phyloP scores from a whole-genome alignment of 2,113 vertebrate genomes.

The Balaenoptera acutorostrata region DNA sequence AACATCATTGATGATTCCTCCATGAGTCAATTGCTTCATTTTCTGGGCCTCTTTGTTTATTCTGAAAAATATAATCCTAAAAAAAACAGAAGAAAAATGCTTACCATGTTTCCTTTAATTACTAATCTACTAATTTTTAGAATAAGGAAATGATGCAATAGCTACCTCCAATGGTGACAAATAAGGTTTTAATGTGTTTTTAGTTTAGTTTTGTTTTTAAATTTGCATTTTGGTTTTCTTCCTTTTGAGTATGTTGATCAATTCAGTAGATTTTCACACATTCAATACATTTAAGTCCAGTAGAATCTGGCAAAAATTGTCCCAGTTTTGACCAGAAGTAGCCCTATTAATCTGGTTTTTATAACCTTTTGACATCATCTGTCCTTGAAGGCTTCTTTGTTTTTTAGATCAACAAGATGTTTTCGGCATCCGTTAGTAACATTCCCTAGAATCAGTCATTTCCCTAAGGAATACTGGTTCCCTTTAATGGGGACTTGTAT shows the following conservation, averaged over 20 bases:
- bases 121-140: not conserved
- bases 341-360: not conserved
- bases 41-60: not conserved
- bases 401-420: not conserved
- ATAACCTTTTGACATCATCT: not conserved
- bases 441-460: not conserved
- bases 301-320: not conserved
- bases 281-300: not conserved
- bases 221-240: not conserved
- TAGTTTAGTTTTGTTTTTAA: not conserved
- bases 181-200: not conserved
- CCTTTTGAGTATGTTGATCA: not conserved
- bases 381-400: not conserved
- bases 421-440: not conserved
- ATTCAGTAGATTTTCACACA: not conserved
- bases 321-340: not conserved
- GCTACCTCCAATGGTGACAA: not conserved
- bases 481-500: not conserved
- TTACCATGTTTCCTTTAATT: not conserved
- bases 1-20: not conserved
- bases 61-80: not conserved
- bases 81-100: not conserved
- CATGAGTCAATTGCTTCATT: not conserved
- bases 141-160: not conserved
- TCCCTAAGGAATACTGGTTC: not conserved